These are phyloP conservation scores for Probaryconus sp. DNA, from an alignment of 1,140 invertebrate genomes.

Conservation along the genomic window DNA sequence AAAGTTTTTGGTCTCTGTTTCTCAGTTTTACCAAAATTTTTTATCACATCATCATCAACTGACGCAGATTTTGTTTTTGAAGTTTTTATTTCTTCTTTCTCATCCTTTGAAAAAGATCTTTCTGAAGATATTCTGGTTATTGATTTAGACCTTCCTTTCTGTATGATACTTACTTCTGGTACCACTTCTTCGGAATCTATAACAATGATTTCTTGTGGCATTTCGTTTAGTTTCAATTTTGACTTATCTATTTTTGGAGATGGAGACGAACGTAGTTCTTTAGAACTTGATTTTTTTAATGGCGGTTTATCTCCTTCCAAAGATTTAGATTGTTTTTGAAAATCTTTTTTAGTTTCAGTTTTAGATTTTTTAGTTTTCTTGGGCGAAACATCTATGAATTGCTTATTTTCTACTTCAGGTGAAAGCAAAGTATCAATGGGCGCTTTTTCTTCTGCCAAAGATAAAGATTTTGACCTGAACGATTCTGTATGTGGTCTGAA, in stretches of 20 bases:
- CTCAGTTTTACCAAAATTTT: conserved; percentile 60
- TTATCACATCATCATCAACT: conserved; percentile 75
- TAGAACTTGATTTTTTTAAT: conserved; percentile 70
- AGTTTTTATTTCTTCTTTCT: conserved; percentile 67
- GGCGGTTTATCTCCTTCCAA: conserved; percentile 76
- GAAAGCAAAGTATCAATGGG: conserved; percentile 75
- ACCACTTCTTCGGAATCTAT: conserved; percentile 74
- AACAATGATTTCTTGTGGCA: conserved; percentile 77
- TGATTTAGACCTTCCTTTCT: conserved; percentile 76
- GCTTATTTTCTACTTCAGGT: conserved; percentile 74
- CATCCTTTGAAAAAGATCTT: conserved; percentile 69
- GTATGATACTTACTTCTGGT: conserved; percentile 75
- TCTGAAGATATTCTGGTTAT: conserved; percentile 70
- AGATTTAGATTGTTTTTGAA: conserved; percentile 77
- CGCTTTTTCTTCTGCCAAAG: conserved; percentile 76
- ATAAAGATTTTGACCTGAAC: conserved; percentile 74
- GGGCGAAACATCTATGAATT: conserved; percentile 74
- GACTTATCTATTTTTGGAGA: conserved; percentile 75
- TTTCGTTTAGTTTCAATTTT: conserved; percentile 75
- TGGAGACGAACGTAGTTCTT: conserved; percentile 69
- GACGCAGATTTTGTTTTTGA: conserved; percentile 73
- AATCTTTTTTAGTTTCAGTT: conserved; percentile 74
- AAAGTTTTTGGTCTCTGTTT: conserved; percentile 73
- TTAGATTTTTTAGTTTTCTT: conserved; percentile 70
- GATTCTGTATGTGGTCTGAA: conserved; percentile 74